phyloP scores from a whole-genome alignment of 2,113 vertebrate species.

The Aspiorhynchus laticeps region DNA sequence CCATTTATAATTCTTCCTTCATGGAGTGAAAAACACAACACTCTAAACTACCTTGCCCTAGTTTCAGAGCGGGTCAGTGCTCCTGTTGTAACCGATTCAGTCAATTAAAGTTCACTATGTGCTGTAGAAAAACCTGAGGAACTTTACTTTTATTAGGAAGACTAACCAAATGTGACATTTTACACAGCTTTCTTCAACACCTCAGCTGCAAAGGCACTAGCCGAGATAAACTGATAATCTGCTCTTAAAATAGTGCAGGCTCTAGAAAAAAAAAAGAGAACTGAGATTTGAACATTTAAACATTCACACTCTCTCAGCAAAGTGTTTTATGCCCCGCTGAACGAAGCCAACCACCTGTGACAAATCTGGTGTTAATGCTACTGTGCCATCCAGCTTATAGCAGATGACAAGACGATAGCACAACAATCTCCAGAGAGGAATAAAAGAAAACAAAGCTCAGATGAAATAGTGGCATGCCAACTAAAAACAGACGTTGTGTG shows the following conservation, averaged over 20 bases:
- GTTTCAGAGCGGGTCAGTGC: background rate
- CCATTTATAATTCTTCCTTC: conserved; percentile 11
- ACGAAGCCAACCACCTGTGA: conserved; percentile 23
- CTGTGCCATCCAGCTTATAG: background rate
- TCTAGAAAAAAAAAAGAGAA: conserved; percentile 37
- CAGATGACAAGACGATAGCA: background rate
- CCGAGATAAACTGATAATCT: conserved; percentile 53
- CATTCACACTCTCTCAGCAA: conserved; percentile 22
- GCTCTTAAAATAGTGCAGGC: conserved; percentile 29
- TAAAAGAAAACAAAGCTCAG: background rate
- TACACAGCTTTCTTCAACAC: background rate
- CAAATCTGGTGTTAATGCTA: background rate
- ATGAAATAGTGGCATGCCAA: background rate
- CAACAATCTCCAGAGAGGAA: background rate
- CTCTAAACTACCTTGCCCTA: conserved; percentile 23
- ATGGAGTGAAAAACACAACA: background rate
- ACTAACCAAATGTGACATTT: conserved; percentile 28
- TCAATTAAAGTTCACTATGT: conserved; percentile 4
- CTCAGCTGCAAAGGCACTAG: conserved; percentile 32
- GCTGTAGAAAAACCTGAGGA: background rate
- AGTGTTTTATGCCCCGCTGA: background rate
- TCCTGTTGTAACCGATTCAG: background rate
- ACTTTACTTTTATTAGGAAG: background rate
- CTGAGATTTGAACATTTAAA: background rate
- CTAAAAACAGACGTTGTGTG: background rate